Conservation (phyloP, 2,797 vertebrate genomes). For the Tadarida brasiliensis region DNA sequence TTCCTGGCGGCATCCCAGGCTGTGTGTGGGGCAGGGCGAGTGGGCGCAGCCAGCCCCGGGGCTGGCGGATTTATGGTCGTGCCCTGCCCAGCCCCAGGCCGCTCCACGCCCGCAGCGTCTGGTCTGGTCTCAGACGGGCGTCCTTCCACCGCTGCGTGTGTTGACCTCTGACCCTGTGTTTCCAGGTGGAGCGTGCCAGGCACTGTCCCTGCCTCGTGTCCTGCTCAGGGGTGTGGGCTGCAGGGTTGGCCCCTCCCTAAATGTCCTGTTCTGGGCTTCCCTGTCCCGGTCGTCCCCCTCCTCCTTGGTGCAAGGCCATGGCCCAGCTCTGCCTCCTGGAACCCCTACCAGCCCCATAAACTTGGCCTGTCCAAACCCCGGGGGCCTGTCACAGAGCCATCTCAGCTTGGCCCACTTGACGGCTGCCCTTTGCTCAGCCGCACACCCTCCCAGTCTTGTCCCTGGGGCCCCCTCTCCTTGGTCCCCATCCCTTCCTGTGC, state of each 20-base stretch:
- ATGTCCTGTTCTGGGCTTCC: not conserved
- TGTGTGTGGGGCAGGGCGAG: rapidly evolving
- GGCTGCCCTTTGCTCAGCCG: not conserved
- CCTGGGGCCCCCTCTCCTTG: rapidly evolving
- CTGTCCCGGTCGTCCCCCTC: not conserved
- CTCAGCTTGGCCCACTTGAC: rapidly evolving
- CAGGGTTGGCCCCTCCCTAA: too few species aligned
- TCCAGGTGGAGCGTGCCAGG: not conserved
- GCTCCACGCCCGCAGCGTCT: not conserved
- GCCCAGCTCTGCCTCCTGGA: not conserved
- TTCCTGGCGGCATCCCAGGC: not conserved
- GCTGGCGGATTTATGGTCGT: not conserved
- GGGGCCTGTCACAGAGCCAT: not conserved
- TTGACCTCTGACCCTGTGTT: not conserved
- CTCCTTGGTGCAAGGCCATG: rapidly evolving
- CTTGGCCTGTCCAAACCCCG: not conserved
- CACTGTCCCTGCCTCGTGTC: rapidly evolving
- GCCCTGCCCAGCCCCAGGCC: not conserved
- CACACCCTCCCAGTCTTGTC: not conserved
- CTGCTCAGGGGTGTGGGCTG: not conserved
- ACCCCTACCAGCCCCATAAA: rapidly evolving
- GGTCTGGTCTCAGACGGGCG: rapidly evolving
- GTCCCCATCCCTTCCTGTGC: rapidly evolving
- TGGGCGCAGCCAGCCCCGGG: not conserved
- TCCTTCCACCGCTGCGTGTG: rapidly evolving